These are phyloP conservation scores for Setipinna tenuifilis DNA, from an alignment of 2,797 vertebrate species.

Conservation along the genomic window DNA sequence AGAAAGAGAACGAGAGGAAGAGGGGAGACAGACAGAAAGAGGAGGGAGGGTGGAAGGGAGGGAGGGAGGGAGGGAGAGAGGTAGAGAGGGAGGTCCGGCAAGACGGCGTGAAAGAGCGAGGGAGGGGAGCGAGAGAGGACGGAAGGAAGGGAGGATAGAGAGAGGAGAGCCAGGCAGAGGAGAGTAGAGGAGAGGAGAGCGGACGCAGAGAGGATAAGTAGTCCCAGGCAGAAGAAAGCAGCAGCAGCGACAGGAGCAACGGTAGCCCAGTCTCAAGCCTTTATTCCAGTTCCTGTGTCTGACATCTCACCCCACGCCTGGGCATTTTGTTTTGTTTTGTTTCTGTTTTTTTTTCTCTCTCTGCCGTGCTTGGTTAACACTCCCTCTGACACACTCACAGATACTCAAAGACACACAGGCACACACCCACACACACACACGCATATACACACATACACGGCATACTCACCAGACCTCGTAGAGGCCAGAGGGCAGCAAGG, in stretches of 20 bases:
- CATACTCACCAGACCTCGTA: not conserved
- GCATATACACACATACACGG: not conserved
- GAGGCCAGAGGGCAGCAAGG: constrained; percentile 53
- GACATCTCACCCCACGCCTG: not conserved
- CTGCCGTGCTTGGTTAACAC: not conserved
- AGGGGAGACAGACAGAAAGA: constrained; percentile 53
- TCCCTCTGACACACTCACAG: not conserved
- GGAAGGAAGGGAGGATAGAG: constrained; percentile 13
- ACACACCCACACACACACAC: not conserved
- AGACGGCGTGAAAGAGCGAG: constrained; percentile 21
- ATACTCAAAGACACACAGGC: not conserved
- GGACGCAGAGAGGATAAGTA: not conserved
- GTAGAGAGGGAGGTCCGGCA: constrained; percentile 23
- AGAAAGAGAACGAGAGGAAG: constrained; percentile 54
- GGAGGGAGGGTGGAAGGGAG: constrained; percentile 36
- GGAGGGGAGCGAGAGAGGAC: constrained; percentile 22
- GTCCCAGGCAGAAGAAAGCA: constrained; percentile 20
- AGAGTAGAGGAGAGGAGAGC: not conserved
- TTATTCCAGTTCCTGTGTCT: constrained; percentile 33
- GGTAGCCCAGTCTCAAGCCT: constrained; percentile 20
- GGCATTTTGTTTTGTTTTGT: constrained; percentile 23
- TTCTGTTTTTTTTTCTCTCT: not conserved
- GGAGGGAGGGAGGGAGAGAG: constrained; percentile 25
- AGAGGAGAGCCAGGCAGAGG: not conserved
- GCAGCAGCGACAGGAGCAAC: constrained; percentile 19